Evolutionary conservation across 2,888 invertebrate species (phyloP).

Genomic region (Melikaiella ostensackeni): DNA sequence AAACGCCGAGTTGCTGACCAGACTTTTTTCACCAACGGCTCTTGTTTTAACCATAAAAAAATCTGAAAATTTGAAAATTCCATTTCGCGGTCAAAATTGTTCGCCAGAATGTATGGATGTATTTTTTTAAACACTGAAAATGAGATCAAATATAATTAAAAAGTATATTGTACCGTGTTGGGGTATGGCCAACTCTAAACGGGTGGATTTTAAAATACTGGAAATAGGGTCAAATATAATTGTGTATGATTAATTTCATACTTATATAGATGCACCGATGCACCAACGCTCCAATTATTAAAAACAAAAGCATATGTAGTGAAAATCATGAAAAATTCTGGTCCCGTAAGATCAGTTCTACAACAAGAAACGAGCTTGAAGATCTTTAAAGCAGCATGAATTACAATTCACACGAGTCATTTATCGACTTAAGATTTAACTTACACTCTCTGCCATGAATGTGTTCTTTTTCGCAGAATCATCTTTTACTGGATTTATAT

Average conservation of each 20-base stretch:
- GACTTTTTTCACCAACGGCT: too few relatives aligned
- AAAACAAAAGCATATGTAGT: background rate
- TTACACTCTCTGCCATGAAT: slow-evolving; percentile 3
- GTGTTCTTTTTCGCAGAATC: slow-evolving; percentile 2
- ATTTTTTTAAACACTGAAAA: too few relatives aligned
- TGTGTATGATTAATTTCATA: background rate
- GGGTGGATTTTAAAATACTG: too few relatives aligned
- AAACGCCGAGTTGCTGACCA: too few relatives aligned
- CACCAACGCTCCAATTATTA: background rate
- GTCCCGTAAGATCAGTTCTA: background rate
- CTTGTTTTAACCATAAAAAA: too few relatives aligned
- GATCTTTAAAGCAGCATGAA: slow-evolving; percentile 30
- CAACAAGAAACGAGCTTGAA: slow-evolving; percentile 24
- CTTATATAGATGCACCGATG: background rate
- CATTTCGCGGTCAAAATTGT: too few relatives aligned
- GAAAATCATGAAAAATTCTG: background rate
- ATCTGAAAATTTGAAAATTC: too few relatives aligned
- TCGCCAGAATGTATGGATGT: too few relatives aligned
- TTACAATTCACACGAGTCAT: slow-evolving; percentile 21
- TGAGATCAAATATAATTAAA: too few relatives aligned
- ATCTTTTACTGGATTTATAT: background rate
- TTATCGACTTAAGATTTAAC: slow-evolving; percentile 13
- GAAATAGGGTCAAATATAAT: too few relatives aligned
- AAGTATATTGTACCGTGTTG: too few relatives aligned
- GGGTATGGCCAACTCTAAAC: too few relatives aligned